Evolutionary conservation across 2,113 vertebrate species (phyloP).

Genomic region (Hyla sarda): DNA sequence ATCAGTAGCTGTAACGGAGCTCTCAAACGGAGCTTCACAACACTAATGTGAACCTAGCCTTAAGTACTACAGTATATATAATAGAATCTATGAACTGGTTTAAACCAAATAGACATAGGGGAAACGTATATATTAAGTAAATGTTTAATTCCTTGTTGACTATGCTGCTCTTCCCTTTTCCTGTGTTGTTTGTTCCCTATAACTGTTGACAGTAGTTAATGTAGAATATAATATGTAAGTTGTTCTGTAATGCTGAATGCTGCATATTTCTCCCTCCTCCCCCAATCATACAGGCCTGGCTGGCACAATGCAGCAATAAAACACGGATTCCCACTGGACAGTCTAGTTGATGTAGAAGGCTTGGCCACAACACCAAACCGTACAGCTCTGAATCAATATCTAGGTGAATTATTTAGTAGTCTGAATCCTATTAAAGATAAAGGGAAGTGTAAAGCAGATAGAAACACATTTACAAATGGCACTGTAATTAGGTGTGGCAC

Average conservation of each 20-base stretch:
- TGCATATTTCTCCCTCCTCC: not conserved
- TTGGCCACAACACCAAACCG: conserved; percentile 49
- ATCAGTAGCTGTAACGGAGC: too few species aligned
- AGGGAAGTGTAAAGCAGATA: conserved; percentile 26
- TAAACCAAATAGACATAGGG: too few species aligned
- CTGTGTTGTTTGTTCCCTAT: not conserved
- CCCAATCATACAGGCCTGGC: not conserved
- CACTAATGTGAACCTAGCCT: too few species aligned
- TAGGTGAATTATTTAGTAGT: conserved; percentile 53
- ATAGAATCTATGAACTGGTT: too few species aligned
- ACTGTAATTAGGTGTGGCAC: conserved; percentile 20
- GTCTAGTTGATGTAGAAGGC: conserved; percentile 36
- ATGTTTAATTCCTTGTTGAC: not conserved
- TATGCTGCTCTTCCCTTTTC: not conserved
- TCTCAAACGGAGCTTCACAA: too few species aligned
- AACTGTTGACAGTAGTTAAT: not conserved
- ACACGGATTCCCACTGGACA: conserved; percentile 37
- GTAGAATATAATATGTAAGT: not conserved
- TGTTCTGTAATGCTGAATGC: not conserved
- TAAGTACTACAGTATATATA: too few species aligned
- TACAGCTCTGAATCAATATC: conserved; percentile 48
- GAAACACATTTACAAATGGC: not conserved
- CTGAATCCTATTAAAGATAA: conserved; percentile 49
- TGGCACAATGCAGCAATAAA: conserved; percentile 35
- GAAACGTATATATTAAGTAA: too few species aligned